Percentiles rank a stretch among this genome's conserved stretches.
phyloP scores from a whole-genome alignment of 2,113 vertebrate species.

The Turnix velox region DNA sequence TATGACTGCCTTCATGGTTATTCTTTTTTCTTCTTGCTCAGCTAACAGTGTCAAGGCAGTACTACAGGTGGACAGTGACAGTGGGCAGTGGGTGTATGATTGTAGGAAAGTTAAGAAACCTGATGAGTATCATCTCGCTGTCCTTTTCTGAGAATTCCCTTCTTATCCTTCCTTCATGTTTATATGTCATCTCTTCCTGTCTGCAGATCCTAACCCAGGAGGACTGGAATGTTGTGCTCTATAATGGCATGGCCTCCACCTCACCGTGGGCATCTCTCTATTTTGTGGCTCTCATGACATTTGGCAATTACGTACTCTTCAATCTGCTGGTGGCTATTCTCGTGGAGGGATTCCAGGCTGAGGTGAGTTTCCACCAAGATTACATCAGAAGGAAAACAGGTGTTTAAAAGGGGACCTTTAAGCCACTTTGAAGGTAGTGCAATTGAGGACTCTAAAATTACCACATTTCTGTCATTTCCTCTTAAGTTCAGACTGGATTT shows the following conservation, averaged over 20 bases:
- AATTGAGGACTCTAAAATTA: neutral
- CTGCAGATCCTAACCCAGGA: constrained; percentile 93
- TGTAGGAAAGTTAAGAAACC: neutral
- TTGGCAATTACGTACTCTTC: constrained; percentile 96
- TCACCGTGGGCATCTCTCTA: constrained; percentile 93
- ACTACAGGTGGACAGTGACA: neutral
- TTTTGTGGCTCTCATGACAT: constrained; percentile 96
- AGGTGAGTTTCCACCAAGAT: constrained; percentile 72
- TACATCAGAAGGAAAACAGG: neutral
- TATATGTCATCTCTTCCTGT: neutral
- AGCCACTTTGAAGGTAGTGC: neutral
- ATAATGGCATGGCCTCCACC: constrained; percentile 94
- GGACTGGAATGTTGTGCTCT: constrained; percentile 95
- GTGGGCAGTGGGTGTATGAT: neutral
- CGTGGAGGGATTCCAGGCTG: constrained; percentile 96
- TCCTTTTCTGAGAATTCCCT: neutral
- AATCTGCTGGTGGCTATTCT: constrained; percentile 95
- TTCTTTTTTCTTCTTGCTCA: neutral
- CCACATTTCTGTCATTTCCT: neutral
- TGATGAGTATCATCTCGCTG: neutral
- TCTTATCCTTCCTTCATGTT: neutral
- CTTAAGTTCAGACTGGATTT: neutral
- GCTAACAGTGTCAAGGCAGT: neutral
- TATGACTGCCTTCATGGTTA: neutral
- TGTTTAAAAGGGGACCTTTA: neutral